Base-by-base conservation (phyloP, 2,113 vertebrate species). In the Panurus biarmicus region DNA sequence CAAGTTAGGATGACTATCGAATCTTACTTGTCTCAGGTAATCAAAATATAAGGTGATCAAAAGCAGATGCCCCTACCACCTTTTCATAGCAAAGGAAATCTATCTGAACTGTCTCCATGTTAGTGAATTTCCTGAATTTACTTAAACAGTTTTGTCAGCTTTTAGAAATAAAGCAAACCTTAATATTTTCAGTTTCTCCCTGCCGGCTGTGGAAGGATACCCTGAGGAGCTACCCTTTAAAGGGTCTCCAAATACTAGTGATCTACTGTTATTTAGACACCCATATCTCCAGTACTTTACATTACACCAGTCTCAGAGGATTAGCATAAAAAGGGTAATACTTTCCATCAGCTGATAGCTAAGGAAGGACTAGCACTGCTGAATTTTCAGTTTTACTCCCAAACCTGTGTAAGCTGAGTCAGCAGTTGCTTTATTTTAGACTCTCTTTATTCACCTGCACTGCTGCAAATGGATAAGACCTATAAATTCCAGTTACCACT, bases 351-450 rank as follows among this genome's bases (percentile, higher is more conserved):
- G 89, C 81, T 90, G 75, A 81, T 56, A 94, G 67, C 91, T 88
- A 93, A 92, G 71, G 75, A 95, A 56, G 50, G 33, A 74, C 48
- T 53, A 73, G n/a, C 10, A 29, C 28, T 93, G 95, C 84, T 69
- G 89, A 96, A 86, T 93, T 95, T 95, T 95, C 93, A 89, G 73
- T 95, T 97, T 98, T 95, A 90, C 33, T 96, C 72, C 58, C 76
- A 50, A 94, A 71, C 45, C 82, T 81, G 53, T 77, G 79, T 61
- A 80, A 61, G 51, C 84, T 91, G 93, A 95, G 83, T 95, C 83
- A 95, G 82, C 78, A 79, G 51, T 51, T 94, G 74, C 85, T 97
- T 97, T 95, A 91, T 91, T 97, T 97, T 96, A 88, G 96, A 97
- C 54, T 89, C 83, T 86, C 77, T 94, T 96, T 96, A 75, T 85